These are phyloP conservation scores for Cottoperca gobio DNA, from an alignment of 2,797 vertebrate genomes.

Conservation along the genomic window DNA sequence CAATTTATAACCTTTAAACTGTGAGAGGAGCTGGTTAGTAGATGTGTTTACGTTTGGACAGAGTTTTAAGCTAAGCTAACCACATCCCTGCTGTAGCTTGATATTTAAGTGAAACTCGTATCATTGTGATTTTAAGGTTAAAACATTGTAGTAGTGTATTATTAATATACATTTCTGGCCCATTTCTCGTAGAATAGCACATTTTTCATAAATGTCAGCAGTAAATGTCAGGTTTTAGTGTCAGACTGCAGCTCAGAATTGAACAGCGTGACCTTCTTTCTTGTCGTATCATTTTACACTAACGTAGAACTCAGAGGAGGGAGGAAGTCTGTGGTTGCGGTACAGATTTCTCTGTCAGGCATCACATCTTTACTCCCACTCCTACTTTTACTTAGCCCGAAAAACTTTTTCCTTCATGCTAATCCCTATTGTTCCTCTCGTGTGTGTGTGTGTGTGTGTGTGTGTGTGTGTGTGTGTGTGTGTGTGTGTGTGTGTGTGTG, in stretches of 20 bases:
- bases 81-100: background rate
- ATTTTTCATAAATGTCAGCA: constrained; percentile 5
- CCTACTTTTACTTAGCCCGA: background rate
- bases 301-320: background rate
- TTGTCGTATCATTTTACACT: background rate
- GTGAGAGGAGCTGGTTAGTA: background rate
- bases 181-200: background rate
- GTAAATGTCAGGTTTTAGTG: constrained; percentile 13
- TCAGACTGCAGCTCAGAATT: constrained; percentile 2
- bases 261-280: constrained; percentile 7
- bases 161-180: background rate
- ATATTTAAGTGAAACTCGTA: background rate
- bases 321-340: too few species aligned
- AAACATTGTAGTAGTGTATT: background rate
- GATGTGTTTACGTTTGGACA: background rate
- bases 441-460: too few species aligned
- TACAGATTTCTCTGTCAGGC: background rate
- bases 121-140: background rate
- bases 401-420: background rate
- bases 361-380: background rate
- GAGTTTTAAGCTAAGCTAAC: background rate
- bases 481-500: too few species aligned
- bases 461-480: too few species aligned
- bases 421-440: background rate
- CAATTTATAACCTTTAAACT: background rate